Evolutionary conservation across 2,113 vertebrate species (phyloP).

Genomic region (Archocentrus centrarchus): DNA sequence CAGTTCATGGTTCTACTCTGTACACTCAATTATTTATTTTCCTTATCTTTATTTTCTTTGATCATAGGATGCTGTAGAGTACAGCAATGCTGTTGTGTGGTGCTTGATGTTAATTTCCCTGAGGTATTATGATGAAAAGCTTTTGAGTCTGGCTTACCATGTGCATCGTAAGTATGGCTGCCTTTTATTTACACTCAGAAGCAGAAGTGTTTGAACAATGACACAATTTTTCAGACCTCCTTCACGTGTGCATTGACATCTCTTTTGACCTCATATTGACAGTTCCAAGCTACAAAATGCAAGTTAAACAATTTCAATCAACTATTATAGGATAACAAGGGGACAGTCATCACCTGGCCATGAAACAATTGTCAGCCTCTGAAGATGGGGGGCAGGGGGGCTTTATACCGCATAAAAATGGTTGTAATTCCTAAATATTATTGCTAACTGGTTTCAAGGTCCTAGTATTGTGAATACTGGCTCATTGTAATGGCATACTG

Average conservation of each 20-base stretch:
- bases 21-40: constrained; percentile 1
- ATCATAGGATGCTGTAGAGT: not conserved
- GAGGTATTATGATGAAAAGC: constrained; percentile 6
- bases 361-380: too few species aligned
- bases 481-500: too few species aligned
- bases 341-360: too few species aligned
- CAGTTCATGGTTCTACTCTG: not conserved
- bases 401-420: not conserved
- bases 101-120: not conserved
- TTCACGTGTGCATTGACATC: not conserved
- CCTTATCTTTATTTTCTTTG: not conserved
- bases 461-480: too few species aligned
- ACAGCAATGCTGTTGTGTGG: not conserved
- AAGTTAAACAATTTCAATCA: too few species aligned
- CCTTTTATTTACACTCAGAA: not conserved
- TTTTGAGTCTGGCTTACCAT: not conserved
- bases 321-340: too few species aligned
- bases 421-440: not conserved
- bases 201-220: not conserved
- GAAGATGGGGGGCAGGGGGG: too few species aligned
- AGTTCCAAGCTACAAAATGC: not conserved
- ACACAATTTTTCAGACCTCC: not conserved
- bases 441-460: too few species aligned
- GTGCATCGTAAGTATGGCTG: not conserved
- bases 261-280: not conserved